Percentiles rank a stretch among this genome's conserved stretches.
Evolutionary conservation across 2,113 vertebrate species (phyloP).

Genomic region (Cottus gobio): DNA sequence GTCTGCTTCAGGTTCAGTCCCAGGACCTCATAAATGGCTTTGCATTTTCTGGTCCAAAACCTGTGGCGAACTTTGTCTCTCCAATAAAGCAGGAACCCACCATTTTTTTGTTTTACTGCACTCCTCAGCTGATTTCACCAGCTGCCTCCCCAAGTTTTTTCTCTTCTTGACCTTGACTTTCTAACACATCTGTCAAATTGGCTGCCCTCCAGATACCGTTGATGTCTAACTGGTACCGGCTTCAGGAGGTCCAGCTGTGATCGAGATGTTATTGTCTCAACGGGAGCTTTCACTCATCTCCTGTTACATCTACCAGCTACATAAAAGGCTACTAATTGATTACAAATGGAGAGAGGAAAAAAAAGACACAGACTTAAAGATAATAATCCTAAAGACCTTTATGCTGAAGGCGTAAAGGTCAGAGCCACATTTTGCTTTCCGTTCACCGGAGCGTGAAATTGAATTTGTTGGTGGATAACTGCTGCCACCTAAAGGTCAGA

Average conservation of each 20-base stretch:
- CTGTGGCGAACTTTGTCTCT: background rate
- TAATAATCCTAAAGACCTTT: background rate
- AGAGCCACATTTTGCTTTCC: conserved; percentile 48
- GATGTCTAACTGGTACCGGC: conserved; percentile 45
- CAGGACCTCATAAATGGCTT: background rate
- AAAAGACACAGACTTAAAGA: background rate
- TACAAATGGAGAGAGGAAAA: background rate
- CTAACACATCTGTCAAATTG: conserved; percentile 37
- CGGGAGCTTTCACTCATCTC: conserved; percentile 2
- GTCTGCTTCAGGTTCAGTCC: background rate
- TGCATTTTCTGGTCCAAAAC: background rate
- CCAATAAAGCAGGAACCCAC: background rate
- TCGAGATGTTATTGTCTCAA: conserved; percentile 39
- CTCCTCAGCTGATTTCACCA: conserved; percentile 34
- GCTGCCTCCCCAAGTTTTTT: conserved; percentile 34
- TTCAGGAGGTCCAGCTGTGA: conserved; percentile 50
- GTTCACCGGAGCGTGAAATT: conserved; percentile 64
- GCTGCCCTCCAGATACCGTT: conserved; percentile 45
- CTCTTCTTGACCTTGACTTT: conserved; percentile 59
- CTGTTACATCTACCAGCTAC: background rate
- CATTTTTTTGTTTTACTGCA: background rate
- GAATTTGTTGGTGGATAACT: conserved; percentile 69
- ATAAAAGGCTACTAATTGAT: background rate
- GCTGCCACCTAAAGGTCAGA: conserved; percentile 76
- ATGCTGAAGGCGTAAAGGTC: conserved; percentile 31